These are phyloP conservation scores for Alfaro cultratus DNA, from an alignment of 2,797 vertebrate species.

Conservation along the genomic window DNA sequence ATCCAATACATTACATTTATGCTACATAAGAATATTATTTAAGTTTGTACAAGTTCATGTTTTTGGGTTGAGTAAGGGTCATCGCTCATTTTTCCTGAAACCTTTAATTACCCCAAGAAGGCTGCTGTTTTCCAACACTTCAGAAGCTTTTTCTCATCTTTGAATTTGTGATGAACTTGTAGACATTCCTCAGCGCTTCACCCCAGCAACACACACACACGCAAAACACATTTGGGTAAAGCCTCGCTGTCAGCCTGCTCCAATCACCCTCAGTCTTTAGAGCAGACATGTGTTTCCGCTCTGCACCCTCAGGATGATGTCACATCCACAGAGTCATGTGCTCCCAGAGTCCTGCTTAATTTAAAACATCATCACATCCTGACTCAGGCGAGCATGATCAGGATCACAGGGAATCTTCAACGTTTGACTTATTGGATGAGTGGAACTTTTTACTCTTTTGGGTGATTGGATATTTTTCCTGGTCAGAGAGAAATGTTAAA, in stretches of 20 bases:
- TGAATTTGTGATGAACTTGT: conserved; percentile 39
- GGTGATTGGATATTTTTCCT: conserved; percentile 55
- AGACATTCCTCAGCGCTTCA: conserved; percentile 28
- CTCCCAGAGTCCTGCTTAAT: conserved; percentile 64
- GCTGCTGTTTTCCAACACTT: conserved; percentile 4
- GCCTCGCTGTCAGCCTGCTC: conserved; percentile 47
- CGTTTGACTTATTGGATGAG: conserved; percentile 41
- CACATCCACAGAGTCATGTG: conserved; percentile 74
- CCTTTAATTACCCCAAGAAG: conserved; percentile 8
- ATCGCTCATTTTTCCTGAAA: conserved; percentile 1
- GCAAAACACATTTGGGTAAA: conserved; percentile 18
- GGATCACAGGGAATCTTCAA: conserved; percentile 11
- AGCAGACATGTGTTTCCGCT: conserved; percentile 76
- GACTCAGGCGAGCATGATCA: conserved; percentile 37
- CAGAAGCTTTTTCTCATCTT: conserved; percentile 10
- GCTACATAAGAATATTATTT: background rate
- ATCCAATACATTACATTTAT: background rate
- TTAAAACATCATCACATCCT: conserved; percentile 64
- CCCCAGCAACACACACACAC: conserved; percentile 41
- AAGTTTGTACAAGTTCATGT: conserved; percentile 1
- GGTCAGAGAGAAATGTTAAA: conserved; percentile 36
- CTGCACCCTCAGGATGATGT: conserved; percentile 74
- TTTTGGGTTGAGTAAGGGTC: background rate
- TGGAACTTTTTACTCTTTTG: conserved; percentile 54
- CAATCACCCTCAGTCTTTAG: conserved; percentile 42